Percentiles rank a stretch among this genome's conserved stretches.
phyloP scores from a whole-genome alignment of 2,888 invertebrate genomes.

The Ormyrus labotus region DNA sequence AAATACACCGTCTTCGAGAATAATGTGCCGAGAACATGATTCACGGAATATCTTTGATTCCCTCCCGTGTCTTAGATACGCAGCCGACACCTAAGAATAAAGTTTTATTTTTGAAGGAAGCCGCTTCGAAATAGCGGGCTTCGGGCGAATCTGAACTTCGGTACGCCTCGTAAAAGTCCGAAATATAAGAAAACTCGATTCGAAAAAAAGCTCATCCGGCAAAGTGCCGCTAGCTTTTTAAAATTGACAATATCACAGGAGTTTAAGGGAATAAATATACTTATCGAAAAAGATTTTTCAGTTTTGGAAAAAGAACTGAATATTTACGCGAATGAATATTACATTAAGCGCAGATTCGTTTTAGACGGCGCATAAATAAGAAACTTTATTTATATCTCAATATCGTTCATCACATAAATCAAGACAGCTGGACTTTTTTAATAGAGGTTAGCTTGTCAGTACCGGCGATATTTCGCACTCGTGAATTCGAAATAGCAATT shows the following conservation, averaged over 20 bases:
- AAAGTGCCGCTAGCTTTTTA: no score
- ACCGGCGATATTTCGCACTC: slow-evolving; percentile 24
- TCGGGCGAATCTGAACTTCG: not conserved
- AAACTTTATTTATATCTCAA: slow-evolving; percentile 36
- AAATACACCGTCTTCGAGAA: not conserved
- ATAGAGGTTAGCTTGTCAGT: slow-evolving; percentile 9
- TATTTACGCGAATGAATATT: no score
- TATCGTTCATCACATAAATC: slow-evolving; percentile 47
- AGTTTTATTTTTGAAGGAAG: slow-evolving; percentile 34
- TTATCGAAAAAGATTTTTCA: no score
- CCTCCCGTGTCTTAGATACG: not conserved
- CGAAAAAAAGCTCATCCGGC: no score
- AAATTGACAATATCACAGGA: not conserved
- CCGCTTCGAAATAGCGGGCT: slow-evolving; percentile 1
- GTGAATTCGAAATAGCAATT: slow-evolving; percentile 26
- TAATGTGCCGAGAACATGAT: slow-evolving; percentile 15
- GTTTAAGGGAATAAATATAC: not conserved
- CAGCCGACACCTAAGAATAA: slow-evolving; percentile 24
- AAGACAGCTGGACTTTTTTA: slow-evolving; percentile 42
- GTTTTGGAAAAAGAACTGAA: no score
- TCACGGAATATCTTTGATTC: slow-evolving; percentile 45
- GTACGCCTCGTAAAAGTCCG: slow-evolving; percentile 3
- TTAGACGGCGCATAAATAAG: no score
- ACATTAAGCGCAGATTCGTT: no score
- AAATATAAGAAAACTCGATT: not conserved